Conservation (phyloP, 1,140 invertebrate genomes). For the Odontomachus brunneus region DNA sequence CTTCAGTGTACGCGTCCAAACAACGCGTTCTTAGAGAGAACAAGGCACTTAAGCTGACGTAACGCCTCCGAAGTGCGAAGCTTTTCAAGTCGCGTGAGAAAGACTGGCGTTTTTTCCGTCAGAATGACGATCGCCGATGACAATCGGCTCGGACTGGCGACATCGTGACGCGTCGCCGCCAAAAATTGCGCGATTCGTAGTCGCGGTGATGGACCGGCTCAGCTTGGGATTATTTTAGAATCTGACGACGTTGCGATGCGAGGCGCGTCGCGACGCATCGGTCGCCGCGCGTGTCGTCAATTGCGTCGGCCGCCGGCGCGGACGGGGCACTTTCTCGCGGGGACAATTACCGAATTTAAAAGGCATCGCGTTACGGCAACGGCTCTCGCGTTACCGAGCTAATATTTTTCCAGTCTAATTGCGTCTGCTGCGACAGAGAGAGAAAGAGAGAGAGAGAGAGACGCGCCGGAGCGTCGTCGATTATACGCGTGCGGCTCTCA, state of each 20-base stretch:
- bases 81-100: too few species aligned
- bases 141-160: background rate
- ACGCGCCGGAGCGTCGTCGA: background rate
- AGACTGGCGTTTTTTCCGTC: background rate
- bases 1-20: too few species aligned
- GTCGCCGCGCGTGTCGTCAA: conserved; percentile 46
- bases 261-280: conserved; percentile 22
- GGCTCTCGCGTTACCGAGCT: conserved; percentile 69
- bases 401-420: conserved; percentile 74
- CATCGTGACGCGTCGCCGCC: background rate
- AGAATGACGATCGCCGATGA: conserved; percentile 3
- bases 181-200: conserved; percentile 22
- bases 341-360: conserved; percentile 74
- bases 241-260: conserved; percentile 53
- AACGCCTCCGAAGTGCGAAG: too few species aligned
- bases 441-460: background rate
- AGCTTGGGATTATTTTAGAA: conserved; percentile 63
- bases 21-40: too few species aligned
- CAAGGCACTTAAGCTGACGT: too few species aligned
- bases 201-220: conserved; percentile 16
- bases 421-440: conserved; percentile 14
- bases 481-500: background rate
- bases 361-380: conserved; percentile 68
- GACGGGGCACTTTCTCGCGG: conserved; percentile 49
- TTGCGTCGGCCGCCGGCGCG: conserved; percentile 9